phyloP scores from a whole-genome alignment of 2,113 vertebrate genomes.

The Felis catus region DNA sequence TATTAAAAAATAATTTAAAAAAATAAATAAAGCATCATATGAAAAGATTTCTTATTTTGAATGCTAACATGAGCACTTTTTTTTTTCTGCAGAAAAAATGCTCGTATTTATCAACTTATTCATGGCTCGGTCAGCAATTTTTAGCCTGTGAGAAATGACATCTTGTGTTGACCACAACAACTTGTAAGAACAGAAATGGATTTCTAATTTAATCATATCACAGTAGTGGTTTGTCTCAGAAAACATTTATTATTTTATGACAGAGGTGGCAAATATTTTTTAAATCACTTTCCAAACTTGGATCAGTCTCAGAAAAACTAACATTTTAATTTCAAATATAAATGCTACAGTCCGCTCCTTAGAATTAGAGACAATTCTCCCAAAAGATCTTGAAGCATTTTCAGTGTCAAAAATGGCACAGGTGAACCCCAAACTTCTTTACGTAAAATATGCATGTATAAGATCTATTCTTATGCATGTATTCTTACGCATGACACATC shows the following conservation, averaged over 20 bases:
- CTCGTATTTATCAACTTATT: constrained; percentile 49
- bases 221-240: neutral
- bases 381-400: constrained; percentile 34
- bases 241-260: constrained; percentile 48
- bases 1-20: no score
- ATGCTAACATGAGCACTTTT: neutral
- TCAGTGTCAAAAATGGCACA: neutral
- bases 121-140: constrained; percentile 34
- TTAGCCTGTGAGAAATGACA: constrained; percentile 56
- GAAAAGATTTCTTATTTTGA: neutral
- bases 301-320: constrained; percentile 21
- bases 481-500: neutral
- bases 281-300: constrained; percentile 45
- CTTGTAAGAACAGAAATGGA: constrained; percentile 43
- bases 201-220: constrained; percentile 60
- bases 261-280: neutral
- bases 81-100: constrained; percentile 6
- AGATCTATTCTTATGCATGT: neutral
- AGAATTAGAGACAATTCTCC: neutral
- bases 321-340: constrained; percentile 51
- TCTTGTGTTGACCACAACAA: constrained; percentile 20
- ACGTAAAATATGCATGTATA: neutral
- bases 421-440: neutral
- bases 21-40: neutral
- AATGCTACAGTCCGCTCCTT: neutral